Percentiles rank a stretch among this genome's conserved stretches.
These are phyloP conservation scores for Palythoa grandiflora DNA, from an alignment of 92 coral and sea anemone genomes.

Conservation along the genomic window DNA sequence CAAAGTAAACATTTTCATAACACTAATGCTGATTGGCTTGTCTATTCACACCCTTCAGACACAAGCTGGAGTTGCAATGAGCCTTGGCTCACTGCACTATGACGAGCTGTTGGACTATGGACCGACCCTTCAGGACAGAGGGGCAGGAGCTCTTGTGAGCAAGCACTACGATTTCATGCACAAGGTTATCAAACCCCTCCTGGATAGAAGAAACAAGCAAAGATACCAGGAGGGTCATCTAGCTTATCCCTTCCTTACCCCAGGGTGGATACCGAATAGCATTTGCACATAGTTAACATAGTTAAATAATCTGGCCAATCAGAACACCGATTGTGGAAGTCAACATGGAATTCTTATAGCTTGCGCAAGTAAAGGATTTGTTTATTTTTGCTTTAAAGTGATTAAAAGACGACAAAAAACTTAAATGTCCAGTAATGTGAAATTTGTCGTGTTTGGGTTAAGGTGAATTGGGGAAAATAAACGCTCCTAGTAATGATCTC, in stretches of 20 bases:
- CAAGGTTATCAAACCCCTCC: constrained; percentile 72
- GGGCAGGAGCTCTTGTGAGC: constrained; percentile 68
- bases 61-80: constrained; percentile 95
- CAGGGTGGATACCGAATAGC: constrained; percentile 96
- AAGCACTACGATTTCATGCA: constrained; percentile 74
- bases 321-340: neutral
- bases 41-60: constrained; percentile 55
- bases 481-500: too few relatives aligned
- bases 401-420: neutral
- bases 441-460: too few relatives aligned
- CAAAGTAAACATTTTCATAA: too few relatives aligned
- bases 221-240: constrained; percentile 89
- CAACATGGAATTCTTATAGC: neutral
- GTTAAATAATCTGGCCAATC: neutral
- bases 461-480: too few relatives aligned
- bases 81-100: constrained; percentile 91
- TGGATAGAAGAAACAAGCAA: constrained; percentile 72
- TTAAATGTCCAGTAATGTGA: neutral
- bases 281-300: constrained; percentile 77
- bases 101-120: constrained; percentile 94
- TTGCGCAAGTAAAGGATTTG: neutral
- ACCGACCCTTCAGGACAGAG: constrained; percentile 60
- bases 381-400: neutral
- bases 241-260: constrained; percentile 93
- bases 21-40: neutral